Evolutionary conservation across 2,113 vertebrate genomes (phyloP), one percentile per base, ranked within the genome.

Genomic region (Lophotis ruficrista): DNA sequence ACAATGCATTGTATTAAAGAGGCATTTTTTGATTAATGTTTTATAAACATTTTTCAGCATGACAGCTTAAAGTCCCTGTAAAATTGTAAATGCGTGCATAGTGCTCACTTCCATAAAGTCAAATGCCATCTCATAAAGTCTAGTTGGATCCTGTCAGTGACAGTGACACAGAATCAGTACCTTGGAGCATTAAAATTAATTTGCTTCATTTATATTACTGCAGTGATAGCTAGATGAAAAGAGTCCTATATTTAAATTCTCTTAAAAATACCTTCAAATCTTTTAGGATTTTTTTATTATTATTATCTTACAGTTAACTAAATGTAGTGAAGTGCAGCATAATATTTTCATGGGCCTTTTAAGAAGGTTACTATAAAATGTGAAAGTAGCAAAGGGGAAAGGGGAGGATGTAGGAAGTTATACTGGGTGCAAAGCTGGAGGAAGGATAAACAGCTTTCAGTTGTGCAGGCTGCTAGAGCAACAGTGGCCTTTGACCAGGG

Each of bases 21-120:
- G 99, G 98, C 98, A 99, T 98, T 99, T 98, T 99, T 98, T 99
- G 98, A 99, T 99, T 98, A 99, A 99, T 99, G 99, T 99, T 99
- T 99, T 98, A 99, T 99, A 99, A 98, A 98, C 99, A 98, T 98
- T 98, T 99, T 98, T 98, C 97, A 98, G 98, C 97, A 97, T 98
- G 98, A 98, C 98, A 98, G 98, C 98, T 98, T 98, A 97, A 98
- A 98, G 98, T 98, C 97, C 97, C 97, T 97, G 98, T 97, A 98
- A 98, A 98, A 98, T 97, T 98, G 97, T 98, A 98, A 97, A 98
- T 99, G 98, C 82, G 96, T 97, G 97, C 98, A 97, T 97, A 97
- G 98, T 98, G 98, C 98, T 99, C 98, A 98, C 98, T 98, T 99
- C 97, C 98, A 98, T 98, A 98, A 98, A 98, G 98, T 98, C 98